A percentile compares a stretch with the other conserved stretches of the same genome.
Evolutionary conservation across 2,888 invertebrate genomes (phyloP).

Genomic region (Mesochorus sp.): DNA sequence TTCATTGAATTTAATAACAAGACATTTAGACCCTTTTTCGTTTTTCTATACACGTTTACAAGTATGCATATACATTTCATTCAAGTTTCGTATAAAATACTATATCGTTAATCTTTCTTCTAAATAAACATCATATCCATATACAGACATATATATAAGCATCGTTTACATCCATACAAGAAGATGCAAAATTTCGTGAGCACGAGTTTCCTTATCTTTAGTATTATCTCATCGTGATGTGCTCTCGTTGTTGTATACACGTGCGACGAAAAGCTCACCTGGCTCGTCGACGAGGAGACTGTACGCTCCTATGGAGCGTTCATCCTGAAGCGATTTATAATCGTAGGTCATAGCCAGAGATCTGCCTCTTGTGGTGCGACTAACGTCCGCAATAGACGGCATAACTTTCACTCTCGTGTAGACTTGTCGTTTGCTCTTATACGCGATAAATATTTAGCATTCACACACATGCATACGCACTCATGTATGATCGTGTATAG

Average conservation of each 20-base stretch:
- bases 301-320: neutral
- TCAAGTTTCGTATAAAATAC: slow-evolving; percentile 26
- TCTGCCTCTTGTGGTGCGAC: slow-evolving; percentile 35
- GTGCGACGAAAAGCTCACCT: slow-evolving; percentile 31
- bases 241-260: no score
- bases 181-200: slow-evolving; percentile 14
- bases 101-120: slow-evolving; percentile 47
- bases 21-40: no score
- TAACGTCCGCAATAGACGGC: slow-evolving; percentile 59
- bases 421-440: slow-evolving; percentile 63
- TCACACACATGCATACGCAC: neutral
- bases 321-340: slow-evolving; percentile 58
- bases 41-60: neutral
- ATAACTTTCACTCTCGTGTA: slow-evolving; percentile 71
- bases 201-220: slow-evolving; percentile 45
- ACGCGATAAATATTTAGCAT: slow-evolving; percentile 25
- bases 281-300: neutral
- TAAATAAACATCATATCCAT: neutral
- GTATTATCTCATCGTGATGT: neutral
- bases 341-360: slow-evolving; percentile 65
- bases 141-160: neutral
- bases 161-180: neutral
- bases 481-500: neutral
- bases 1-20: no score
- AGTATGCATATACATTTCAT: neutral